Evolutionary conservation across 2,113 vertebrate species (phyloP), one percentile per base, ranked within the genome.

Genomic region (Antigone vipio): DNA sequence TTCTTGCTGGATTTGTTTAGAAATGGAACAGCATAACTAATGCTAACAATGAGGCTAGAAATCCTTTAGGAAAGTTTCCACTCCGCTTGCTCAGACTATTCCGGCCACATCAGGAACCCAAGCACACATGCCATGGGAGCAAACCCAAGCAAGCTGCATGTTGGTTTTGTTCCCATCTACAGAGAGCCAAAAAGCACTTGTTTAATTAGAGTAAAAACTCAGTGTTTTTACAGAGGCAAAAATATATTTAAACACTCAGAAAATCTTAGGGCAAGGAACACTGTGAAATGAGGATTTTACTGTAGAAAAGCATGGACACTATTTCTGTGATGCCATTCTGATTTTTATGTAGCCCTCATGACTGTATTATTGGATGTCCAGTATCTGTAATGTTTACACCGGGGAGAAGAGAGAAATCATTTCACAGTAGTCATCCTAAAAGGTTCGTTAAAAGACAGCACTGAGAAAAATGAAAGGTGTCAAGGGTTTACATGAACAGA

Each of bases 11-110:
- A 53, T 56, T 60, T 58, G 56, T 47, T 87, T 82, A 67, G 81
- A 87, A 89, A 52, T 5, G 47, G 64, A 62, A 53, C 86, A 52
- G 86, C 91, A 78, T 19, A 96, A 96, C 80, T 27, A 95, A 97
- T 95, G 71, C 80, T 30, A 81, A 13, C 72, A n/a, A 30, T 50
- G 26, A 42, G 4, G 20, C 77, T 32, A 35, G 73, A 38, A 87
- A 94, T 53, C 11, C 16, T 10, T 24, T 15, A 44, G 69, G 53
- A 22, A 85, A 72, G 56, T 78, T 95, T 78, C 80, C 56, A 59
- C 42, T 27, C 86, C 15, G 72, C 32, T 81, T 5, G 15, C 64
- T 73, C 52, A 4, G 63, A 14, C 26, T 42, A 3, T 82, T 64
- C 5, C 50, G 32, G 82, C 49, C 75, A 9, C 86, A 6, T 23